phyloP scores from a whole-genome alignment of 2,888 invertebrate species.

The Melikaiella ostensackeni region DNA sequence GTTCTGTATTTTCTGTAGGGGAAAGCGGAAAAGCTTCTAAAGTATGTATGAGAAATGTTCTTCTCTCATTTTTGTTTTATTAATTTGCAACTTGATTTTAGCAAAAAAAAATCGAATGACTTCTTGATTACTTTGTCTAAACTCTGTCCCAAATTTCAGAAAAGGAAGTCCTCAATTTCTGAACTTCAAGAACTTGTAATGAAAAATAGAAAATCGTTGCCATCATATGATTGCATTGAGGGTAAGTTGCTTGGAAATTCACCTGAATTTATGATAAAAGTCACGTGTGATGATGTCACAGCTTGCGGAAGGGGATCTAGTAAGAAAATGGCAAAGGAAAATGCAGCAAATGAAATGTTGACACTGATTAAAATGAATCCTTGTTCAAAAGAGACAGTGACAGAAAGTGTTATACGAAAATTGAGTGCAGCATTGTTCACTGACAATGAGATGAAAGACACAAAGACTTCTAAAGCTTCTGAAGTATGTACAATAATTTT shows the following conservation, averaged over 20 bases:
- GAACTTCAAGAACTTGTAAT: neutral
- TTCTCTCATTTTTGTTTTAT: neutral
- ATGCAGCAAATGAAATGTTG: neutral
- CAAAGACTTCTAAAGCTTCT: neutral
- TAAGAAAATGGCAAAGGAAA: neutral
- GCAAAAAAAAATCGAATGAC: neutral
- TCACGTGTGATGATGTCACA: neutral
- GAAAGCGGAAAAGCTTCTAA: neutral
- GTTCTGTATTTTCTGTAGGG: neutral
- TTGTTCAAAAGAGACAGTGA: neutral
- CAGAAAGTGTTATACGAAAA: neutral
- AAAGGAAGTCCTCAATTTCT: neutral
- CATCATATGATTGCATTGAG: neutral
- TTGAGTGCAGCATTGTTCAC: neutral
- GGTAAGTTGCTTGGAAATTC: neutral
- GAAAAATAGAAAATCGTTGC: neutral
- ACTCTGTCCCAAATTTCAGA: neutral
- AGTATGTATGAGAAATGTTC: neutral
- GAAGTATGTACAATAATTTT: neutral
- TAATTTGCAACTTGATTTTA: neutral
- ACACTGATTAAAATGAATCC: neutral
- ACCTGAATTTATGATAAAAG: neutral
- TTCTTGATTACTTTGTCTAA: neutral
- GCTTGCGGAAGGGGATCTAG: neutral
- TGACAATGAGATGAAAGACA: neutral